Percentiles rank a stretch among this genome's conserved stretches.
These are phyloP conservation scores for Arctia plantaginis DNA, from an alignment of 2,888 invertebrate species.

Conservation along the genomic window DNA sequence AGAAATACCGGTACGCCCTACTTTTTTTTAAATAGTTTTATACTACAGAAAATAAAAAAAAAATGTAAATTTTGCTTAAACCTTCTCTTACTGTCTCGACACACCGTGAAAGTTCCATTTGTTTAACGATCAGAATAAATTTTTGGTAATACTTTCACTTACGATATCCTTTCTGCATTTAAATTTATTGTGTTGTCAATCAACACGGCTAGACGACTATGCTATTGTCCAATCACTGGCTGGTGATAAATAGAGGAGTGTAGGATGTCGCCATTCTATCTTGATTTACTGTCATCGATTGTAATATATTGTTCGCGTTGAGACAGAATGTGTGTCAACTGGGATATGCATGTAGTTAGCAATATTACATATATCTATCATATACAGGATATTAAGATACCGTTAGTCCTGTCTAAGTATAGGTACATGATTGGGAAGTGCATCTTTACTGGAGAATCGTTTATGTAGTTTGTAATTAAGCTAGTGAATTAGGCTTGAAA, in stretches of 20 bases:
- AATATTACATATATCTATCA: not conserved
- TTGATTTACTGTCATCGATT: not conserved
- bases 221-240: conserved; percentile 5
- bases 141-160: conserved; percentile 27
- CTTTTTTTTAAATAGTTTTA: not conserved
- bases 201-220: conserved; percentile 3
- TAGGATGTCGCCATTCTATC: not conserved
- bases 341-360: not conserved
- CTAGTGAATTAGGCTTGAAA: not conserved
- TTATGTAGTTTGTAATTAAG: not conserved
- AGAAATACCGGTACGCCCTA: not conserved
- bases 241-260: not conserved
- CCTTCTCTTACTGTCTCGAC: not conserved
- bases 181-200: conserved; percentile 31
- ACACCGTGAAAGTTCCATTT: conserved; percentile 33
- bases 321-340: not conserved
- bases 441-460: not conserved
- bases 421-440: not conserved
- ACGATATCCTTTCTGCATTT: conserved; percentile 45
- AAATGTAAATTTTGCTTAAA: not conserved
- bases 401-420: not conserved
- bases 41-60: not conserved
- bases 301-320: not conserved
- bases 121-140: conserved; percentile 23
- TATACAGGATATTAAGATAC: not conserved